Evolutionary conservation across 1,140 invertebrate species (phyloP).

Genomic region (Zaprionus vittiger): DNA sequence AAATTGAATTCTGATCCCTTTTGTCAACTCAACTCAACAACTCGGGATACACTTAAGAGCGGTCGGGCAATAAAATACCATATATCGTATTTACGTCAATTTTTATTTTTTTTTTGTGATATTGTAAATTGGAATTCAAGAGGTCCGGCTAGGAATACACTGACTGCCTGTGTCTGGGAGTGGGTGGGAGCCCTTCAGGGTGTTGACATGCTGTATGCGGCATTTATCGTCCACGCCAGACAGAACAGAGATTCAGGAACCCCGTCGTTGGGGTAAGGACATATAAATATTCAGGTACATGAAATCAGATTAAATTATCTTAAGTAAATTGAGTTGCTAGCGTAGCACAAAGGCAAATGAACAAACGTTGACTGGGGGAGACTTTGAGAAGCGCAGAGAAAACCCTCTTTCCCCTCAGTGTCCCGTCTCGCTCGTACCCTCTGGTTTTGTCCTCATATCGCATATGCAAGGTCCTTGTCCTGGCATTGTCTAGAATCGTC

Average conservation of each 20-base stretch:
- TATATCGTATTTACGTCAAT: constrained; percentile 24
- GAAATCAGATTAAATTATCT: constrained; percentile 81
- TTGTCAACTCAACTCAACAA: constrained; percentile 37
- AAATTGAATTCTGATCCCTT: constrained; percentile 78
- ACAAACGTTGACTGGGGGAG: constrained; percentile 34
- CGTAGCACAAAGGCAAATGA: constrained; percentile 45
- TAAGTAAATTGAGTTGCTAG: constrained; percentile 73
- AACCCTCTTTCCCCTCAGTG: not conserved
- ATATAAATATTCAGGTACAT: constrained; percentile 81
- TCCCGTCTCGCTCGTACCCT: not conserved
- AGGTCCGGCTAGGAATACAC: constrained; percentile 16
- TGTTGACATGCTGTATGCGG: constrained; percentile 33
- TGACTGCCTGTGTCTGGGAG: not conserved
- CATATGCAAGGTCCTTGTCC: constrained; percentile 55
- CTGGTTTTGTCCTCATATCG: constrained; percentile 4
- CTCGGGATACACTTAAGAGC: constrained; percentile 10
- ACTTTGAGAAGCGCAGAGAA: not conserved
- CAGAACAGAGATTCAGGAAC: not conserved
- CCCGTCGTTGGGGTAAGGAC: not conserved
- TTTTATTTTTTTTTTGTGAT: constrained; percentile 11
- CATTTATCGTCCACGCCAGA: constrained; percentile 36
- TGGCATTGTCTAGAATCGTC: constrained; percentile 17
- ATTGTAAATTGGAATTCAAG: constrained; percentile 35
- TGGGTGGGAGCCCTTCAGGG: constrained; percentile 22
- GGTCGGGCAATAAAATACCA: constrained; percentile 31